phyloP scores from a whole-genome alignment of 1,140 invertebrate species.

The Zelostemma sp. region DNA sequence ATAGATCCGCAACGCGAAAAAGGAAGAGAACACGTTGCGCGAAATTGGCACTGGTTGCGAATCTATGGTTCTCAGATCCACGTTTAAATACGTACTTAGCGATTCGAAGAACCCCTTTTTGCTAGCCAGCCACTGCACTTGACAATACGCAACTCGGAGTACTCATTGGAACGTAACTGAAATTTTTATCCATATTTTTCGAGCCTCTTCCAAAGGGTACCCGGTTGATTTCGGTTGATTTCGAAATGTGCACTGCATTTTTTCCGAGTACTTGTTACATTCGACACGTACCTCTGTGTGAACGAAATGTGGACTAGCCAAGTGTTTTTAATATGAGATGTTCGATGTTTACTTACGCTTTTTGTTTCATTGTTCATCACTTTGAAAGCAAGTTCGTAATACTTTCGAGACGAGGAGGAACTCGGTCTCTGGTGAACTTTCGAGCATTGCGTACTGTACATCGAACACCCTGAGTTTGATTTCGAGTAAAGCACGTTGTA shows the following conservation, averaged over 20 bases:
- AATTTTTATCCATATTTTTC: slow-evolving; percentile 2
- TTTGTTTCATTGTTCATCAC: slow-evolving; percentile 10
- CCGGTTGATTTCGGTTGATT: slow-evolving; percentile 15
- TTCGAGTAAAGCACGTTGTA: slow-evolving; percentile 61
- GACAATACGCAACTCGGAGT: slow-evolving; percentile 40
- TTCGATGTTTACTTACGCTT: slow-evolving; percentile 53
- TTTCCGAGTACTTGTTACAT: slow-evolving; percentile 46
- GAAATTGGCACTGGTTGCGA: too few species aligned
- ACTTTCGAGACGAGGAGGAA: background rate
- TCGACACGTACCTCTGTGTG: slow-evolving; percentile 47
- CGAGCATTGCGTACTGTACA: slow-evolving; percentile 43
- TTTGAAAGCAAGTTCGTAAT: background rate
- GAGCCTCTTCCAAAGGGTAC: slow-evolving; percentile 34
- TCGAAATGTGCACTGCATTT: slow-evolving; percentile 52
- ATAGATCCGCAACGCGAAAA: slow-evolving; percentile 25
- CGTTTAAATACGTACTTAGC: slow-evolving; percentile 63
- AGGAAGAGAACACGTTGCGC: too few species aligned
- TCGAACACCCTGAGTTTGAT: slow-evolving; percentile 52
- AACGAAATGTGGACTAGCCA: slow-evolving; percentile 47
- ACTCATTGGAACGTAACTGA: slow-evolving; percentile 36
- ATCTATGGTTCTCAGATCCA: slow-evolving; percentile 55
- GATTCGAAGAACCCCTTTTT: slow-evolving; percentile 58
- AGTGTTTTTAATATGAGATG: slow-evolving; percentile 45
- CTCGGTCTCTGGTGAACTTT: slow-evolving; percentile 18
- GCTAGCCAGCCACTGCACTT: slow-evolving; percentile 66